A percentile compares a stretch with the other conserved stretches of the same genome.
phyloP scores from a whole-genome alignment of 2,888 invertebrate species.

The Himalopsyche anomala region DNA sequence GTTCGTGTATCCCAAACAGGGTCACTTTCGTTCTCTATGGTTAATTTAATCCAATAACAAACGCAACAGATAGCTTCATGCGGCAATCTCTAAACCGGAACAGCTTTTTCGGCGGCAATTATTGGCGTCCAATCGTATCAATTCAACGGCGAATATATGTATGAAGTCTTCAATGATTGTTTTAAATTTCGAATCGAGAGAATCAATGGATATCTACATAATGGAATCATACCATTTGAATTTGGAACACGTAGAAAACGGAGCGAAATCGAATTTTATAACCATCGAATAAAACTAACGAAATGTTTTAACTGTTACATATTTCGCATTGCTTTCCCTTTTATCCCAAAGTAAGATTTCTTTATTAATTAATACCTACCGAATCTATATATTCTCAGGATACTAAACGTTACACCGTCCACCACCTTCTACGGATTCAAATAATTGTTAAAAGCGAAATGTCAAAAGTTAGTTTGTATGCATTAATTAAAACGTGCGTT shows the following conservation, averaged over 20 bases:
- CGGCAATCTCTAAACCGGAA: constrained; percentile 15
- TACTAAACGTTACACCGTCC: too few species aligned
- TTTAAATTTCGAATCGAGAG: neutral
- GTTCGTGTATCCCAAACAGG: neutral
- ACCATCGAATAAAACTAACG: too few species aligned
- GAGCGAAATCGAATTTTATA: neutral
- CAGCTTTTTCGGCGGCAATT: constrained; percentile 8
- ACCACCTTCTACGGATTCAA: too few species aligned
- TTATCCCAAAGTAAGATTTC: too few species aligned
- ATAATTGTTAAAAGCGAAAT: too few species aligned
- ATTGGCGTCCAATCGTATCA: neutral
- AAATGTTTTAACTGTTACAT: too few species aligned
- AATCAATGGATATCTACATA: neutral
- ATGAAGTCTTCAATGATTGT: neutral
- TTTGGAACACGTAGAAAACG: neutral
- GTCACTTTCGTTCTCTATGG: constrained; percentile 29
- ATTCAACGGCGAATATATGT: neutral
- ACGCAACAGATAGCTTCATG: neutral
- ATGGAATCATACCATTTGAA: neutral
- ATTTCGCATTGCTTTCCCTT: too few species aligned
- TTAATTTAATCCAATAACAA: neutral
- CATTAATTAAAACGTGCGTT: too few species aligned
- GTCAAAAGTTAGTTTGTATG: too few species aligned
- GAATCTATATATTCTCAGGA: too few species aligned
- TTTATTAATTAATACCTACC: too few species aligned